phyloP scores from a whole-genome alignment of 2,888 invertebrate genomes.

The Monoplex corrugatus region DNA sequence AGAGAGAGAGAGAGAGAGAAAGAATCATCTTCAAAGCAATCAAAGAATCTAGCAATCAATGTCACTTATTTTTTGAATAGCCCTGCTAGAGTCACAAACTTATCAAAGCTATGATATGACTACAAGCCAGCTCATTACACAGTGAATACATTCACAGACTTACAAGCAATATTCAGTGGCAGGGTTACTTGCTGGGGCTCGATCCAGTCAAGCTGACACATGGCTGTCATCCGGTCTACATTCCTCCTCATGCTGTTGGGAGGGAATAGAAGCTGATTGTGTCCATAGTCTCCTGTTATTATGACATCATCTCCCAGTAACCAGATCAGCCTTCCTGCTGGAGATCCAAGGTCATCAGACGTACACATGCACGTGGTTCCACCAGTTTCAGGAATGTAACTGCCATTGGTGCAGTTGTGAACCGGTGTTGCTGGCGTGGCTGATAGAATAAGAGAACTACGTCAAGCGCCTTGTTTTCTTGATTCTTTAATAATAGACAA shows the following conservation, averaged over 20 bases:
- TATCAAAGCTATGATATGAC: no score
- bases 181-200: background rate
- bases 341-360: background rate
- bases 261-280: slow-evolving; percentile 1
- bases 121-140: no score
- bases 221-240: background rate
- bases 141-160: no score
- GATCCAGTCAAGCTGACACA: slow-evolving; percentile 43
- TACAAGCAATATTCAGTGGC: background rate
- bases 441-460: no score
- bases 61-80: no score
- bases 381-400: slow-evolving; percentile 20
- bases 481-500: no score
- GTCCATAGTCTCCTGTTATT: background rate
- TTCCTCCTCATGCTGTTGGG: background rate
- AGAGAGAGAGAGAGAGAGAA: no score
- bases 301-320: background rate
- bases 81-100: no score
- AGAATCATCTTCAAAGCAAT: no score
- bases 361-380: background rate
- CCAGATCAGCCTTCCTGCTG: slow-evolving; percentile 35
- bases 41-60: no score
- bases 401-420: background rate
- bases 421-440: background rate
- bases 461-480: no score